Base-by-base conservation (phyloP, 2,113 vertebrate genomes). In the Saguinus midas region DNA sequence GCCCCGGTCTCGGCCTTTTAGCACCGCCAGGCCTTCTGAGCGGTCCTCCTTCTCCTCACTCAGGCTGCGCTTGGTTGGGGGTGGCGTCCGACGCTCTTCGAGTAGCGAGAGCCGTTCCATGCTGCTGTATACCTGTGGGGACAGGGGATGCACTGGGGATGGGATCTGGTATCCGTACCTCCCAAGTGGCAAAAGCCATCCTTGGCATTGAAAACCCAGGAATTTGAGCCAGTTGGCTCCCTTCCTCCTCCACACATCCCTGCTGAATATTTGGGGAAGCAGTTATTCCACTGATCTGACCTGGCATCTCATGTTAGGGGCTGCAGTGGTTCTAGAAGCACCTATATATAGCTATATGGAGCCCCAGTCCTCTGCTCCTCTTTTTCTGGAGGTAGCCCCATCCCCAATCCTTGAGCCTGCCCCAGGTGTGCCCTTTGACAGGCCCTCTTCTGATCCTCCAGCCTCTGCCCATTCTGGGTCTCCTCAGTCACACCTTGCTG, bases 101-200 rank as follows among this genome's bases (percentile, higher is more conserved):
- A 99, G 99, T 90, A 99, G 99, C 21, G 99, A 99, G 75, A 99
- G 99, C 52, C 99, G 98, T 96, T 99, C 99, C 99, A 99, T 99
- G 95, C 99, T 99, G 98, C 99, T 99, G 98, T 99, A 99, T 16
- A 99, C 99, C 99, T 99, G 97, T 0, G 6, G 87, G 76, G 72
- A 68, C 55, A 68, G 52, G 73, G 87, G 86, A n/a, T 13, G 10
- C 8, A 12, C 57, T 21, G 21, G 73, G 57, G 52, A 32, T 1
- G 8, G 80, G 13, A 18, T 45, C 29, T 52, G 16, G 68, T 1
- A 75, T n/a, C 21, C 17, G 7, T 57, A 72, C 43, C 50, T 12
- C 61, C 43, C 80, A 35, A 17, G 14, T n/a, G 20, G 78, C 45
- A 58, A 35, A 64, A 20, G 5, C 21, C n/a, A 79, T 29, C 17